Base-by-base conservation (phyloP, 2,113 vertebrate genomes). In the Urocitellus parryii region DNA sequence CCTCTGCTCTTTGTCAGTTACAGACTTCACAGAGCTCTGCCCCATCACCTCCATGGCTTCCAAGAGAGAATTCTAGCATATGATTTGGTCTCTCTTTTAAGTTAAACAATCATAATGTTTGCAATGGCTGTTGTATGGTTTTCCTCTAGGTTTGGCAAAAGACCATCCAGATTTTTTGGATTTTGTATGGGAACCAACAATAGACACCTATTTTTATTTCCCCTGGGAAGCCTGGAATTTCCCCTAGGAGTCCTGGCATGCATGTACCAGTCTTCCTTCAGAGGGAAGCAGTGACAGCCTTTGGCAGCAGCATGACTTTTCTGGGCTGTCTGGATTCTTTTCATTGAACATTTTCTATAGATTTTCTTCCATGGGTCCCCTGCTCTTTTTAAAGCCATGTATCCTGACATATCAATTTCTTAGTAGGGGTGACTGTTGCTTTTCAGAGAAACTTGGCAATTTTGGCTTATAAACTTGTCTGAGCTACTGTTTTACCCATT, bases 401-500 rank as follows among this genome's bases (percentile, higher is more conserved):
- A 42, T 34, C 45, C 42, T 83, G 17, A 39, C 20, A 84, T 70
- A 73, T 42, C 37, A 73, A 37, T 90, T 87, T 87, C 24, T 87
- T 79, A 91, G 45, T 81, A 80, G 84, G 24, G 12, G 56, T 83
- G 14, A 90, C 39, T 27, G 82, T 37, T 77, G 45, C 45, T 96
- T 97, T 90, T 92, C 29, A 67, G 4, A 81, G 45, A 94, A 92
- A 96, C 68, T 89, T 29, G 94, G 25, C 81, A 79, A 68, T 37
- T 79, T 82, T 48, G 8, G 12, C 4, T 95, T 76, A 72, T 93
- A 67, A 72, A 85, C 8, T 61, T 81, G 37, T 32, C 17, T 92
- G 76, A 94, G 24, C 29, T 70, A 80, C 8, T 74, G 8, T 67
- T 92, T 87, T 78, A 73, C n/a, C 45, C 95, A 29, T 24, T 37